Evolutionary conservation across 1,140 invertebrate species (phyloP).

Genomic region (Berghia stephanieae): DNA sequence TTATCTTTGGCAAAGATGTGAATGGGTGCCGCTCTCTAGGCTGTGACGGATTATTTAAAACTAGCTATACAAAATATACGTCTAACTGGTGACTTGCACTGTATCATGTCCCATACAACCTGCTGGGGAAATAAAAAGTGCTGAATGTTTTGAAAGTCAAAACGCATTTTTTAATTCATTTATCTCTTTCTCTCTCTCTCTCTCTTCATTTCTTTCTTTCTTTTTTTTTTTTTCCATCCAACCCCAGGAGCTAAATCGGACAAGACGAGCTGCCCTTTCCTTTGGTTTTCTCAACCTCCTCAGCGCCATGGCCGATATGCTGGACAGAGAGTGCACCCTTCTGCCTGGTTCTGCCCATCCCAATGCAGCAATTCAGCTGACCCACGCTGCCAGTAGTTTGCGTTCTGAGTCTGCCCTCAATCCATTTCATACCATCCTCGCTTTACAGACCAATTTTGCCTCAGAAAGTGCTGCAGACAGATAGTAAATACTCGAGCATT

Average conservation of each 20-base stretch:
- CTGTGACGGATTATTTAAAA: too few relatives aligned
- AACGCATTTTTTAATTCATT: neutral
- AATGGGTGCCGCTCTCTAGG: too few relatives aligned
- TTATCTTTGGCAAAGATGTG: too few relatives aligned
- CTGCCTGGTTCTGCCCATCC: slow-evolving; percentile 82
- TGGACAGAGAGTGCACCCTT: slow-evolving; percentile 88
- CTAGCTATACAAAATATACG: too few relatives aligned
- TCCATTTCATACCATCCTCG: slow-evolving; percentile 74
- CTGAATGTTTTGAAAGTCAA: neutral
- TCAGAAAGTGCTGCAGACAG: too few relatives aligned
- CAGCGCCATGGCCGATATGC: slow-evolving; percentile 72
- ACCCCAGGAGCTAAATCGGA: slow-evolving; percentile 85
- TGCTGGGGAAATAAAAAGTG: neutral
- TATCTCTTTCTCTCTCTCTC: neutral
- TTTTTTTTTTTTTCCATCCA: slow-evolving; percentile 12
- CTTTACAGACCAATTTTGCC: slow-evolving; percentile 75
- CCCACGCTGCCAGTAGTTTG: slow-evolving; percentile 83
- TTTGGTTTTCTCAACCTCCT: slow-evolving; percentile 79
- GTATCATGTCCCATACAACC: too few relatives aligned
- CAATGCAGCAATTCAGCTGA: slow-evolving; percentile 88
- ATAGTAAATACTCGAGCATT: too few relatives aligned
- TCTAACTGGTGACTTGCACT: too few relatives aligned
- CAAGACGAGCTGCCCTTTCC: slow-evolving; percentile 86
- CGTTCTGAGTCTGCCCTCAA: slow-evolving; percentile 70
- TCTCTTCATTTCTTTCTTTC: neutral